These are phyloP conservation scores for Atopsyche davidsoni DNA, from an alignment of 1,140 invertebrate genomes.

Conservation along the genomic window DNA sequence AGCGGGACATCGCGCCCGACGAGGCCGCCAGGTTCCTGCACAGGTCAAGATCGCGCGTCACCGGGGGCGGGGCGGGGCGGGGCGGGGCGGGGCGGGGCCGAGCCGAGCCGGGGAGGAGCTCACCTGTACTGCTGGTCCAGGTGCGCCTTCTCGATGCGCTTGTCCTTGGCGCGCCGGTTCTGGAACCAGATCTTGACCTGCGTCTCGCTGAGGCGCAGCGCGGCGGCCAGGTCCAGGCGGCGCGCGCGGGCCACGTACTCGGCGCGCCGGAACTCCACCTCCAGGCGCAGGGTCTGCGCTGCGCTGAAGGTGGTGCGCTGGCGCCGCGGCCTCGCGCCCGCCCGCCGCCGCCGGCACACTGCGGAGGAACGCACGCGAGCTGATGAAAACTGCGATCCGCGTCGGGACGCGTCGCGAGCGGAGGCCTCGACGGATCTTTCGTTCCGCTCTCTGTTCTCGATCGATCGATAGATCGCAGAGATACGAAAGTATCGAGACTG, in stretches of 20 bases:
- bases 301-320: conserved; percentile 92
- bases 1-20: conserved; percentile 10
- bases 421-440: too few species aligned
- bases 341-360: conserved; percentile 80
- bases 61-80: too few species aligned
- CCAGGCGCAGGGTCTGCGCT: conserved; percentile 84
- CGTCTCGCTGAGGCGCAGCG: conserved; percentile 79
- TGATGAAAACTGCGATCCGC: too few species aligned
- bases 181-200: conserved; percentile 98
- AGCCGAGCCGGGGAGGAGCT: too few species aligned
- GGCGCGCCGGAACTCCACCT: conserved; percentile 82
- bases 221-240: conserved; percentile 79
- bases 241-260: conserved; percentile 87
- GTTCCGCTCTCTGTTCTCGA: too few species aligned
- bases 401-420: too few species aligned
- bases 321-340: conserved; percentile 76
- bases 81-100: too few species aligned
- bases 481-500: too few species aligned
- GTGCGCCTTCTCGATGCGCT: conserved; percentile 91
- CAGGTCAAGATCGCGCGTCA: too few species aligned
- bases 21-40: conserved; percentile 18
- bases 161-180: conserved; percentile 91
- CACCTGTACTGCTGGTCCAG: conserved; percentile 91
- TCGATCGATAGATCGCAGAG: too few species aligned
- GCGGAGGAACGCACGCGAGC: conserved; percentile 30